phyloP scores from a whole-genome alignment of 1,140 invertebrate species.

The Eufriesea mexicana region DNA sequence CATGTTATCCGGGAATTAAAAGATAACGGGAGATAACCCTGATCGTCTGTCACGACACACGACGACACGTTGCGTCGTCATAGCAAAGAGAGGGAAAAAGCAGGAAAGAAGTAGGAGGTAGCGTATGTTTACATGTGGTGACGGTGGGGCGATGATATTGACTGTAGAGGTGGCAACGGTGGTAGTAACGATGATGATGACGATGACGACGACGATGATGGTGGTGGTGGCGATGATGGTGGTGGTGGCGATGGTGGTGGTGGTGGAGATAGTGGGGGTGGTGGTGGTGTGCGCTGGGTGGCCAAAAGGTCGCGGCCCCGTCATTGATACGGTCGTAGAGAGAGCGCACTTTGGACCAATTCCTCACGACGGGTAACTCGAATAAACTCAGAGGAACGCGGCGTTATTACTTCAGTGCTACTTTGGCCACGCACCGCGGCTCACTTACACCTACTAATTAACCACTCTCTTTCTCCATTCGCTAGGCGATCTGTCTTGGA shows the following conservation, averaged over 20 bases:
- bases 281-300: constrained; percentile 34
- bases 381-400: constrained; percentile 74
- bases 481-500: neutral
- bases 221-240: neutral
- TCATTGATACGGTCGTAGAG: constrained; percentile 69
- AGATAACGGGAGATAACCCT: constrained; percentile 54
- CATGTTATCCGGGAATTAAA: constrained; percentile 42
- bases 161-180: neutral
- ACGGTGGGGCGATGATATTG: neutral
- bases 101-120: neutral
- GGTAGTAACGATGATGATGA: neutral
- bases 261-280: constrained; percentile 31
- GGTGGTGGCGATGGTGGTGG: constrained; percentile 20
- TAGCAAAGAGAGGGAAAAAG: constrained; percentile 19
- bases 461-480: constrained; percentile 5
- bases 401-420: constrained; percentile 76
- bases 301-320: constrained; percentile 78
- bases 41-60: constrained; percentile 34
- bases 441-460: neutral
- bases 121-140: constrained; percentile 38
- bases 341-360: constrained; percentile 81
- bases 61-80: constrained; percentile 8
- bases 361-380: constrained; percentile 72
- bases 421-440: constrained; percentile 69
- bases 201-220: too few species aligned